Base-by-base conservation (phyloP, 2,797 vertebrate genomes). In the Cyprinella venusta region DNA sequence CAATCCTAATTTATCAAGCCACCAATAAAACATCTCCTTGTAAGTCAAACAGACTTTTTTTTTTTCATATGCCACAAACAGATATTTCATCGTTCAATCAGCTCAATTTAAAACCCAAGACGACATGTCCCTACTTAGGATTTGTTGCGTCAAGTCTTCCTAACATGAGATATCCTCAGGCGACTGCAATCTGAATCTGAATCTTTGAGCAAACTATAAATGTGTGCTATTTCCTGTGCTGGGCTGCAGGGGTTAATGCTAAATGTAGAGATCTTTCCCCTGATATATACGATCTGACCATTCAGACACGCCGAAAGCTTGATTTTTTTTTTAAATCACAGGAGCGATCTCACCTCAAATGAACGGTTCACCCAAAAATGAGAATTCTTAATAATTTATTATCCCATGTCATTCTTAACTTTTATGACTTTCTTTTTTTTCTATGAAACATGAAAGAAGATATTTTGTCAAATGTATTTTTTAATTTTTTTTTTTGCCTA, bases 1-100 rank as follows among this genome's bases (percentile, higher is more conserved):
- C 56, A 79, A 75, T n/a, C n/a, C n/a, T n/a, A n/a, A n/a, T 72
- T 72, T 10, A 71, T 56, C 45, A 79, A 84, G 26, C 64, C 65
- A 80, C 78, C 36, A 19, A 84, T 74, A 61, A 26, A 69, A 75
- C 40, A 84, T 70, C 65, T 64, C 33, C 63, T 13, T 18, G 15
- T 61, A 69, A 50, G 12, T 82, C 72, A 68, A 76, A 67, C 15
- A 5, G 30, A 5, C 54, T 30, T 77, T 30, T 68, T 40, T 59
- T 68, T 68, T 6, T 68, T 59, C 9, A 76, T 59, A 76, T 83
- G 64, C 72, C 72, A 68, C 36, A 76, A 71, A 81, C 33, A 38
- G 19, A 50, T 36, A 19, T 52, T 42, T 52, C 67, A n/a, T 85
- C 18, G 30, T 84, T 68, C 33, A 36, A 68, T 76, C 38, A 48